Conservation (phyloP, 2,888 invertebrate genomes). For the Blastobasis lacticolella region DNA sequence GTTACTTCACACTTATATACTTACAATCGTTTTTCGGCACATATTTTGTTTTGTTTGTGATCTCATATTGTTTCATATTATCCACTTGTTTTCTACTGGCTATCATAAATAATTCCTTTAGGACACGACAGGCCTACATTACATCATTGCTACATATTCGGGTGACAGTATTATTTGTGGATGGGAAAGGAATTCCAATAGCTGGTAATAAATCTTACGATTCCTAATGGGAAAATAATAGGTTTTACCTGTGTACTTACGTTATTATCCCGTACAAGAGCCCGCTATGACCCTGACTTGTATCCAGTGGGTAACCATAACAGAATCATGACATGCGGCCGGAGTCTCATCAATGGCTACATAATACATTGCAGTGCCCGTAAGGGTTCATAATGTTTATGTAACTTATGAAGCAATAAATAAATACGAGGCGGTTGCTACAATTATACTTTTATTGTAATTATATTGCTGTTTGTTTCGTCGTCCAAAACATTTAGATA, state of each 20-base stretch:
- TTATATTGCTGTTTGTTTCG: too few species aligned
- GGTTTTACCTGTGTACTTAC: neutral
- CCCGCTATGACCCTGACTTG: neutral
- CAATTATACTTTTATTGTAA: too few species aligned
- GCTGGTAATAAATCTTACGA: slow-evolving; percentile 19
- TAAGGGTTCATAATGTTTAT: too few species aligned
- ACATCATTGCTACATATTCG: neutral
- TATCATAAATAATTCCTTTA: slow-evolving; percentile 4
- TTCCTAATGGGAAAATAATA: slow-evolving; percentile 17
- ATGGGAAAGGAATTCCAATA: slow-evolving; percentile 21
- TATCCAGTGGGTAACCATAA: neutral
- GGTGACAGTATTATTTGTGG: slow-evolving; percentile 26
- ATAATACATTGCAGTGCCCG: too few species aligned
- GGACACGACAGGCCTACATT: too few species aligned
- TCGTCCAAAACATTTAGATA: too few species aligned
- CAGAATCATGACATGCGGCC: too few species aligned
- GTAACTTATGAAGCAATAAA: too few species aligned
- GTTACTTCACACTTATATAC: too few species aligned
- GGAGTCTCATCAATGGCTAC: too few species aligned
- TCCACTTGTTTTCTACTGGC: neutral
- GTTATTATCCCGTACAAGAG: neutral
- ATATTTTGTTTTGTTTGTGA: neutral
- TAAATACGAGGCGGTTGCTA: too few species aligned
- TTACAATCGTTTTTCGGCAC: neutral
- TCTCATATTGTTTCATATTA: neutral